These are phyloP conservation scores for Drosophila anceps DNA, from an alignment of 2,888 invertebrate species.

Conservation along the genomic window DNA sequence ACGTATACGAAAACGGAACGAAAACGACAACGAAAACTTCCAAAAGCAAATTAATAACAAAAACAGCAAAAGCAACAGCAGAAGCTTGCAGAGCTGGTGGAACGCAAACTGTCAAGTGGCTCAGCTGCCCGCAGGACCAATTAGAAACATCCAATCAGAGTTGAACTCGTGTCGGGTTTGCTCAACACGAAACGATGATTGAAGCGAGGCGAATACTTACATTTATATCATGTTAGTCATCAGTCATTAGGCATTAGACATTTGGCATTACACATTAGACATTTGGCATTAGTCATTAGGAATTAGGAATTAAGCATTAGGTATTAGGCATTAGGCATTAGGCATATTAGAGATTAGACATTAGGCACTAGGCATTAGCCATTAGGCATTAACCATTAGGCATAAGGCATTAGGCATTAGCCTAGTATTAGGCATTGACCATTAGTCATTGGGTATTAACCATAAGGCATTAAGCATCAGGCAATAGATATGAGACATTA, in stretches of 20 bases:
- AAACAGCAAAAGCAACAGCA: conserved; percentile 42
- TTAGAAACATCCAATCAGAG: conserved; percentile 46
- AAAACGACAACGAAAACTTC: conserved; percentile 66
- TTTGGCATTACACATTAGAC: neutral
- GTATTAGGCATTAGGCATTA: neutral
- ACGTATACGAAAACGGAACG: neutral
- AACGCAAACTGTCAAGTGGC: conserved; percentile 41
- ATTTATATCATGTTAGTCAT: neutral
- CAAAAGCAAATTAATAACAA: conserved; percentile 75
- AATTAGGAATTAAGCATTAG: neutral
- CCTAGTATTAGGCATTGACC: neutral
- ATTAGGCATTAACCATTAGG: neutral
- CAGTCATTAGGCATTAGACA: too few species aligned
- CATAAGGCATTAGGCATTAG: neutral
- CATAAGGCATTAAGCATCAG: neutral
- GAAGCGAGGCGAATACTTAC: neutral
- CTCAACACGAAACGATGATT: neutral
- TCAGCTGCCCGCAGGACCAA: conserved; percentile 54
- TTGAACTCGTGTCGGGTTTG: neutral
- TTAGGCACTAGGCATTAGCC: neutral
- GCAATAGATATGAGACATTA: neutral
- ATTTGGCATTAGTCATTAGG: neutral
- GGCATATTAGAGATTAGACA: neutral
- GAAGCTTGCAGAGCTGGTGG: conserved; percentile 1
- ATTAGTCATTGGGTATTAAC: neutral